Percentiles rank a stretch among this genome's conserved stretches.
Conservation (phyloP, 2,113 vertebrate genomes). For the Pantherophis guttatus region DNA sequence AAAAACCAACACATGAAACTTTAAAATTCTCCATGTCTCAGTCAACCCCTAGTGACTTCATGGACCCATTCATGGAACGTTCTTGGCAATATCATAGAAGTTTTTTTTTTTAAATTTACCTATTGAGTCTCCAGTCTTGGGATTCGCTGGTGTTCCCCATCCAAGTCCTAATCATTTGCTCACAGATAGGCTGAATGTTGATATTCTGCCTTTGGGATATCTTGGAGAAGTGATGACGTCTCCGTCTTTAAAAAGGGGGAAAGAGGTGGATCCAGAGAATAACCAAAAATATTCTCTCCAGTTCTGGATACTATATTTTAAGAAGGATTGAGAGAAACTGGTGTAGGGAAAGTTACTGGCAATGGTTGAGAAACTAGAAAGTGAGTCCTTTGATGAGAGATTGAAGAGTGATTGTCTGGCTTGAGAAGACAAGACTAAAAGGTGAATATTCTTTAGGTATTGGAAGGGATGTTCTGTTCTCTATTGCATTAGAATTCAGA, state of each 20-base stretch:
- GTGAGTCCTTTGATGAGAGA: not conserved
- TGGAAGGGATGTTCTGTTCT: not conserved
- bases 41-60: not conserved
- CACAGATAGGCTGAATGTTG: not conserved
- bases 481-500: not conserved
- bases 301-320: not conserved
- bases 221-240: not conserved
- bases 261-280: not conserved
- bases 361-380: not conserved
- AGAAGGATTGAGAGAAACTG: not conserved
- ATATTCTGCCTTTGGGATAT: not conserved
- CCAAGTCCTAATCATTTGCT: not conserved
- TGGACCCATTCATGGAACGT: not conserved
- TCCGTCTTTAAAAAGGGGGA: not conserved
- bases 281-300: not conserved
- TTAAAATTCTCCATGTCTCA: not conserved
- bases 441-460: not conserved
- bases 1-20: not conserved
- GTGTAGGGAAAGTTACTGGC: not conserved
- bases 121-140: not conserved
- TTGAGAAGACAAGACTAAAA: not conserved
- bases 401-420: not conserved
- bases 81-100: not conserved
- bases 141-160: not conserved
- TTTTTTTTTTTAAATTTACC: not conserved